A percentile compares a stretch with the other conserved stretches of the same genome.
Evolutionary conservation across 2,797 vertebrate genomes (phyloP).

Genomic region (Argya squamiceps): DNA sequence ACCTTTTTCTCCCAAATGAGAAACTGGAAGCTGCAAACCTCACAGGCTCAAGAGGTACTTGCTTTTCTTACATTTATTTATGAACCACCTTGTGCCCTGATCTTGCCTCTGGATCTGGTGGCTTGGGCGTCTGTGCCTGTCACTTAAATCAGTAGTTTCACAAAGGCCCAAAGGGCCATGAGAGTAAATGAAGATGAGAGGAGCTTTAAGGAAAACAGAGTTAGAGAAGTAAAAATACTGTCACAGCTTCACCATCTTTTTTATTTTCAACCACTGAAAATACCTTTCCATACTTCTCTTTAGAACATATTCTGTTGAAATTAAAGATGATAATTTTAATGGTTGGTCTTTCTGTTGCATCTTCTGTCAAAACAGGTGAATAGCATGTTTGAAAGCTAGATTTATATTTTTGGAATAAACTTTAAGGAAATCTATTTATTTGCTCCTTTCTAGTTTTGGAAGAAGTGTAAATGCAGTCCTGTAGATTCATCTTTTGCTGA

Average conservation of each 20-base stretch:
- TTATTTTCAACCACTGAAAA: neutral
- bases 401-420: neutral
- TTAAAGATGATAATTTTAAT: neutral
- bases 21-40: neutral
- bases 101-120: slow-evolving; percentile 28
- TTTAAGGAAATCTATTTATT: neutral
- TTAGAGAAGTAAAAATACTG: neutral
- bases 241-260: neutral
- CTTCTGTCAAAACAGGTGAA: neutral
- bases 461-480: neutral
- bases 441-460: neutral
- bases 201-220: neutral
- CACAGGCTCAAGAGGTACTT: neutral
- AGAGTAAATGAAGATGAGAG: neutral
- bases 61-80: slow-evolving; percentile 34
- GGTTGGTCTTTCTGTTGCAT: neutral
- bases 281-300: neutral
- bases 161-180: neutral
- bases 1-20: neutral
- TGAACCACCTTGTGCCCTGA: neutral
- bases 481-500: neutral
- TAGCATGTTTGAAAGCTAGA: neutral
- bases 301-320: neutral
- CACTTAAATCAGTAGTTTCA: slow-evolving; percentile 2
- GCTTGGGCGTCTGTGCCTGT: neutral